Percentiles rank a stretch among this genome's conserved stretches.
Conservation (phyloP, 2,888 invertebrate genomes). For the Biston betularia region DNA sequence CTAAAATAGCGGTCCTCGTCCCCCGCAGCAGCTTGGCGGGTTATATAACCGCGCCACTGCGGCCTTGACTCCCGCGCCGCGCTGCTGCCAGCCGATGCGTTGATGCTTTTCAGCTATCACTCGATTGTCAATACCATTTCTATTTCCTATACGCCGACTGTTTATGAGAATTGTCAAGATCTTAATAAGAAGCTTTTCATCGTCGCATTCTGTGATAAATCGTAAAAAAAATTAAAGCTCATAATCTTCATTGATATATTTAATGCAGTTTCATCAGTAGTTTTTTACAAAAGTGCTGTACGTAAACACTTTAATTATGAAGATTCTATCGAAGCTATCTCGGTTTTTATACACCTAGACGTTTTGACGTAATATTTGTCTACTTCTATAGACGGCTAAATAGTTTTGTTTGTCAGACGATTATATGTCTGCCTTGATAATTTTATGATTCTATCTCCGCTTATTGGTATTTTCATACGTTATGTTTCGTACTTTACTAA, state of each 20-base stretch:
- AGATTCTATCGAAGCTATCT: neutral
- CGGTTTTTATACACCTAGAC: neutral
- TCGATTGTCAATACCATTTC: constrained; percentile 20
- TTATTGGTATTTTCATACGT: neutral
- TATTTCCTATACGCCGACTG: neutral
- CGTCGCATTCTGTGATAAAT: neutral
- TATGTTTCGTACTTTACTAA: neutral
- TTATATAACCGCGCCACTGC: constrained; percentile 78
- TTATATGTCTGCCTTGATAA: constrained; percentile 2
- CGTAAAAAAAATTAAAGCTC: neutral
- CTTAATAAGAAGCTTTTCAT: too few species aligned
- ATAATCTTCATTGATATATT: too few species aligned
- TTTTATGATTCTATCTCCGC: constrained; percentile 1
- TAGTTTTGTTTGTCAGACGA: constrained; percentile 25
- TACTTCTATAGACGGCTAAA: constrained; percentile 21
- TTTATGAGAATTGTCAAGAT: neutral
- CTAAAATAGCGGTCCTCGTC: constrained; percentile 78
- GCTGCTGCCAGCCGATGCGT: constrained; percentile 54
- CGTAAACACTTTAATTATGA: neutral
- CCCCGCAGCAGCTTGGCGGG: constrained; percentile 63
- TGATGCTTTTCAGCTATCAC: constrained; percentile 21
- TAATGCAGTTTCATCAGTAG: too few species aligned
- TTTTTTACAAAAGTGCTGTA: neutral
- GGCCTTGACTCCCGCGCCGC: constrained; percentile 86
- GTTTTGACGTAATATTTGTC: constrained; percentile 18